Base-by-base conservation (phyloP, 2,113 vertebrate genomes). In the Corvus cornix region DNA sequence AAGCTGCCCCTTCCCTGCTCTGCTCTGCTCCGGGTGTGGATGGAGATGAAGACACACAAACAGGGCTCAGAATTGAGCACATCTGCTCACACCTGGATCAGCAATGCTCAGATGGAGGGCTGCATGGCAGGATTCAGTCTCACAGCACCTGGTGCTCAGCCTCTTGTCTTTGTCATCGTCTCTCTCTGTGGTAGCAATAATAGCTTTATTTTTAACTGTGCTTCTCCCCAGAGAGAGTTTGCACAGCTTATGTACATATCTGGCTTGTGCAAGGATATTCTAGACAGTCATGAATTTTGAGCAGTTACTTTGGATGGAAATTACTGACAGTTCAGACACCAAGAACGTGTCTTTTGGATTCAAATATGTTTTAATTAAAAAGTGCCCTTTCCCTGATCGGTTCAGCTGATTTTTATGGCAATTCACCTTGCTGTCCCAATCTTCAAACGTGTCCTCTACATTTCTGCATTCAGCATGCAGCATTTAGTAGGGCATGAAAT, bases 171-270 rank as follows among this genome's bases (percentile, higher is more conserved):
- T 74, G 56, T 60, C 92, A 53, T 39, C 1, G 0, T n/a, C n/a
- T 63, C 28, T 62, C 60, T 51, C 72, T 53, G 37, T 48, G 52
- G 76, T 20, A 49, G 64, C 49, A 78, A 20, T 76, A 82, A 60
- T 73, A 88, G 59, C 84, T 88, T 96, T 88, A 96, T 94, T 95
- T 95, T 95, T 92, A 95, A 78, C 86, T 12, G 9, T 59, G 68
- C 79, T 88, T 62, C 84, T 96, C 93, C 85, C 90, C 76, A 84
- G 90, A 72, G 79, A 72, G 73, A 39, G 66, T 27, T 72, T 81
- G 90, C 76, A 86, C 80, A 66, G 80, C 76, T 78, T 37, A 82
- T 35, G 53, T 69, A 89, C 44, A 26, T 59, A 80, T 37, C 73
- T 75, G 59, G 16, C 85, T 93, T 41, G n/a, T 75, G 72, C 49